Evolutionary conservation across 2,113 vertebrate species (phyloP).

Genomic region (Mustela nigripes): DNA sequence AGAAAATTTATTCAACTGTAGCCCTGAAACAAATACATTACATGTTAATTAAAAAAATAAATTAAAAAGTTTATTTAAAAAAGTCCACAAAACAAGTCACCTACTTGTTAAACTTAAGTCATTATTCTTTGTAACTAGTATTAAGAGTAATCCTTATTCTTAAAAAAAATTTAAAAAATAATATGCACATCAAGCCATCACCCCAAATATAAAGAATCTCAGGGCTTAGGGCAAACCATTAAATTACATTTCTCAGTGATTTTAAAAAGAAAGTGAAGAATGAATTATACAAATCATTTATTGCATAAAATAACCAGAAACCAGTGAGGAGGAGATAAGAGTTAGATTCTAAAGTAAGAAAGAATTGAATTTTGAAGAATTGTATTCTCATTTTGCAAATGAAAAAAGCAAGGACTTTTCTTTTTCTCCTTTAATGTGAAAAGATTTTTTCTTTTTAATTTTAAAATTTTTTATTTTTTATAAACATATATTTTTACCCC

Average conservation of each 20-base stretch:
- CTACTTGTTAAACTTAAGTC: background rate
- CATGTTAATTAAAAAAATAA: no score
- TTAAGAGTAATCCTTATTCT: background rate
- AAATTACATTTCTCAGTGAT: slow-evolving; percentile 25
- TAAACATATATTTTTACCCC: no score
- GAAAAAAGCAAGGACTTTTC: background rate
- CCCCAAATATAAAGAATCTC: background rate
- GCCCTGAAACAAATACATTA: no score
- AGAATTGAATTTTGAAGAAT: slow-evolving; percentile 36
- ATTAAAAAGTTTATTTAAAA: background rate
- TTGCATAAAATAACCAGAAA: background rate
- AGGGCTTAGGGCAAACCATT: background rate
- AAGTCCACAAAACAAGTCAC: slow-evolving; percentile 5
- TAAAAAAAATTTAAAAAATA: slow-evolving; percentile 32
- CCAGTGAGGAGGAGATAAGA: background rate
- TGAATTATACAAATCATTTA: slow-evolving; percentile 23
- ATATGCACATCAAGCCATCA: background rate
- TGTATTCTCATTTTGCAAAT: slow-evolving; percentile 38
- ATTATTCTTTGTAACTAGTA: background rate
- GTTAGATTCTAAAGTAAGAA: background rate
- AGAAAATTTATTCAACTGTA: background rate
- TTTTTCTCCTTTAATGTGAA: slow-evolving; percentile 29
- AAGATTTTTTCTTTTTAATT: background rate
- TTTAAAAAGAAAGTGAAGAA: slow-evolving; percentile 31
- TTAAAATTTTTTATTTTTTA: no score